Percentiles rank a stretch among this genome's conserved stretches.
These are phyloP conservation scores for Dasypolia templi DNA, from an alignment of 2,888 invertebrate genomes.

Conservation along the genomic window DNA sequence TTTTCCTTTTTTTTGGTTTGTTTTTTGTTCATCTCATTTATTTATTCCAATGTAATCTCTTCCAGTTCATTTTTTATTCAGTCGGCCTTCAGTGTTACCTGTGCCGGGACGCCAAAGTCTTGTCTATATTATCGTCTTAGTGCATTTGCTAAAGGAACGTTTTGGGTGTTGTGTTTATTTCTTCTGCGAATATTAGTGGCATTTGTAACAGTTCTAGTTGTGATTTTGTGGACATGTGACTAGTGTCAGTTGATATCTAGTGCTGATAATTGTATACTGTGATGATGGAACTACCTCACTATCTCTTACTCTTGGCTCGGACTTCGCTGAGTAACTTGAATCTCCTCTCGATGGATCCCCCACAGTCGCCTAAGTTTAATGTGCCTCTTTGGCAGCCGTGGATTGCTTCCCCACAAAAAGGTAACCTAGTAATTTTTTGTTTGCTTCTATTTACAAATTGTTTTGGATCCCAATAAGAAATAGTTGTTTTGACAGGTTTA, in stretches of 20 bases:
- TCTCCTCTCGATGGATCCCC: constrained; percentile 86
- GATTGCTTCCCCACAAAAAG: constrained; percentile 85
- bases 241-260: constrained; percentile 55
- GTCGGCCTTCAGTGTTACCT: constrained; percentile 90
- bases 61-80: constrained; percentile 90
- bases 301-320: constrained; percentile 85
- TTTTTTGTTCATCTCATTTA: constrained; percentile 91
- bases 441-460: constrained; percentile 3
- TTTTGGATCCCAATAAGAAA: constrained; percentile 3
- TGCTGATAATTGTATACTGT: constrained; percentile 72
- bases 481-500: background rate
- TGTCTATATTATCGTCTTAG: constrained; percentile 76
- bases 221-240: constrained; percentile 70
- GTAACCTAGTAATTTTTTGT: constrained; percentile 67
- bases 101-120: constrained; percentile 87
- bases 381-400: constrained; percentile 89
- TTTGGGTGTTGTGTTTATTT: constrained; percentile 47
- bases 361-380: constrained; percentile 89
- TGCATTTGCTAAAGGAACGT: constrained; percentile 70
- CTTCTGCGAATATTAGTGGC: constrained; percentile 54
- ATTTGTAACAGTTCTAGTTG: constrained; percentile 49
- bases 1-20: constrained; percentile 88
- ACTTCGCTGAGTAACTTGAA: constrained; percentile 82
- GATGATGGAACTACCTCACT: constrained; percentile 89
- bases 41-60: constrained; percentile 91